phyloP scores from a whole-genome alignment of 2,888 invertebrate species.

The Epirrita christyi region DNA sequence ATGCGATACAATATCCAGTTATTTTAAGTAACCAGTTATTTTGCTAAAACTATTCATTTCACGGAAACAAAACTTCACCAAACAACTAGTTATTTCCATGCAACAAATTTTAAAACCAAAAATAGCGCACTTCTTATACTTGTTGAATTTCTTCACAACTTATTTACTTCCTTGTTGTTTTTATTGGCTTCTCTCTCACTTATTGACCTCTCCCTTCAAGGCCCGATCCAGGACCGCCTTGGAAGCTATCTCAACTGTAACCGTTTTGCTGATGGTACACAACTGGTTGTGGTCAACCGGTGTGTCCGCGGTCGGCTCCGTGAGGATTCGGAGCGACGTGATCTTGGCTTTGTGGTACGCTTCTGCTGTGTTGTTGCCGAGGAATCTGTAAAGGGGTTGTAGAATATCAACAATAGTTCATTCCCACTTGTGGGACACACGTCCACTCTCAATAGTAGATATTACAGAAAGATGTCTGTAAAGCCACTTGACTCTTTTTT shows the following conservation, averaged over 20 bases:
- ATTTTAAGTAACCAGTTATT: no score
- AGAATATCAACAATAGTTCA: no score
- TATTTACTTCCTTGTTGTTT: not conserved
- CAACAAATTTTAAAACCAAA: not conserved
- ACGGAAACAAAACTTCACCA: not conserved
- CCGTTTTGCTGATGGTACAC: conserved; percentile 77
- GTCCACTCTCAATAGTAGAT: no score
- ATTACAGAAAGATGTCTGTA: no score
- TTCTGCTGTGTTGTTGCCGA: conserved; percentile 93
- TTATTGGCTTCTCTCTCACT: conserved; percentile 31
- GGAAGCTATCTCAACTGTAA: conserved; percentile 78
- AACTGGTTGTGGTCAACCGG: conserved; percentile 57
- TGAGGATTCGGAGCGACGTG: conserved; percentile 90
- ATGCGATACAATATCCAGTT: no score
- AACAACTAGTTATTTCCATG: conserved; percentile 6
- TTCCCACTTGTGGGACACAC: no score
- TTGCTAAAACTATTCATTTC: not conserved
- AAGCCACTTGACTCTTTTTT: no score
- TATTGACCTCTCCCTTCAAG: conserved; percentile 67
- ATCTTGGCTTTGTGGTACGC: conserved; percentile 97
- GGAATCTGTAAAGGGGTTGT: conserved; percentile 84
- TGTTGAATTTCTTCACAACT: not conserved
- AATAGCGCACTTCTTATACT: not conserved
- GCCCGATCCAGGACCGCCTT: conserved; percentile 71
- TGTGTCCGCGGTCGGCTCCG: conserved; percentile 49